Evolutionary conservation across 2,797 vertebrate species (phyloP).

Genomic region (Danio albolineatus): DNA sequence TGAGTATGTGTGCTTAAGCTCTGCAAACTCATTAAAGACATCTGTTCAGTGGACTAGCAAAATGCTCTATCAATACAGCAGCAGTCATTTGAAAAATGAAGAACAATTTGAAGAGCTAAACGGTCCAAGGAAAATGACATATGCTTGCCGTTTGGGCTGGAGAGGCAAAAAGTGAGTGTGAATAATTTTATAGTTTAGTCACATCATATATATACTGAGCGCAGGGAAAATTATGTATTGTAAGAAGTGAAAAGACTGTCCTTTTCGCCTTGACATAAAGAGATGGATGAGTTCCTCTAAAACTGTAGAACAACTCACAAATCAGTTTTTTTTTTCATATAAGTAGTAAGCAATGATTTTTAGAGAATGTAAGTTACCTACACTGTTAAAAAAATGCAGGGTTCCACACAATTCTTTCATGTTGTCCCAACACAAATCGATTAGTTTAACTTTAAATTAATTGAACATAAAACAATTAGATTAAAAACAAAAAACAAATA

Average conservation of each 20-base stretch:
- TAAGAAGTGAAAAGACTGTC: background rate
- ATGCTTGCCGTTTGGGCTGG: conserved; percentile 1
- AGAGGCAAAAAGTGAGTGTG: background rate
- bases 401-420: too few species aligned
- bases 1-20: conserved; percentile 21
- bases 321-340: background rate
- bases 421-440: too few species aligned
- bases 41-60: conserved; percentile 61
- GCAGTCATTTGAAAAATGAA: conserved; percentile 35
- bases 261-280: background rate
- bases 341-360: conserved; percentile 5
- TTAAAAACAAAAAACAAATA: too few species aligned
- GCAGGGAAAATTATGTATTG: background rate
- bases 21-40: conserved; percentile 47
- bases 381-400: too few species aligned
- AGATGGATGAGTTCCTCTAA: conserved; percentile 17
- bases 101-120: conserved; percentile 33
- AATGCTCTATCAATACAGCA: conserved; percentile 56
- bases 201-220: conserved; percentile 2
- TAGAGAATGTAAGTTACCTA: conserved; percentile 3
- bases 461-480: too few species aligned
- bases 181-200: background rate
- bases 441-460: too few species aligned
- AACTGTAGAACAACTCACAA: background rate
- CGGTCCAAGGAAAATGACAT: conserved; percentile 23